Evolutionary conservation across 1,140 invertebrate species (phyloP).

Genomic region (Drosophila mayri): DNA sequence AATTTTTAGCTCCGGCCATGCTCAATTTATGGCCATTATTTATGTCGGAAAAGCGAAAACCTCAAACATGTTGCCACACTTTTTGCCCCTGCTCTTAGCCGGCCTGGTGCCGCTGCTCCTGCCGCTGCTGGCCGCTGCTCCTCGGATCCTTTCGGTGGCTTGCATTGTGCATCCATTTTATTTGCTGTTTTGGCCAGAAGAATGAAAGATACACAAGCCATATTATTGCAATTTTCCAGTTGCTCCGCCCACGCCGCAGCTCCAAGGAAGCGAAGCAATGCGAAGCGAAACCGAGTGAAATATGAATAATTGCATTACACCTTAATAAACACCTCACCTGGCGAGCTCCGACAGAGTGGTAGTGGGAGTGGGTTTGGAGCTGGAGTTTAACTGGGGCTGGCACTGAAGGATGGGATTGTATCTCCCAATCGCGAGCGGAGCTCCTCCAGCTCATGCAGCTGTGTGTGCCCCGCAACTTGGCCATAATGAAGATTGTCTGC

Average conservation of each 20-base stretch:
- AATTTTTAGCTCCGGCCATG: conserved; percentile 85
- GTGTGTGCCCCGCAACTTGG: conserved; percentile 70
- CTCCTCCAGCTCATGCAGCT: conserved; percentile 51
- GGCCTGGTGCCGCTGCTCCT: conserved; percentile 7
- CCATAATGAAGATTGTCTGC: conserved; percentile 84
- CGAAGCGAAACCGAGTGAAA: conserved; percentile 61
- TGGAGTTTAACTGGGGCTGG: conserved; percentile 21
- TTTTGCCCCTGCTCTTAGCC: conserved; percentile 48
- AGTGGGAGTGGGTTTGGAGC: conserved; percentile 35
- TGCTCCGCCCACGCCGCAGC: conserved; percentile 73
- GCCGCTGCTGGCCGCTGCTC: conserved; percentile 12
- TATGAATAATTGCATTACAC: conserved; percentile 84
- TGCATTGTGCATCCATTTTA: conserved; percentile 80
- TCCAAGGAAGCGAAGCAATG: conserved; percentile 28
- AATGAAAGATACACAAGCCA: conserved; percentile 70
- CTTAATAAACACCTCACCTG: conserved; percentile 83
- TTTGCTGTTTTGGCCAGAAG: conserved; percentile 53
- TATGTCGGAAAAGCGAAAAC: conserved; percentile 84
- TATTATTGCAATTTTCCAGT: conserved; percentile 84
- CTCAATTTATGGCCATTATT: conserved; percentile 85
- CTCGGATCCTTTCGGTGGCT: conserved; percentile 45
- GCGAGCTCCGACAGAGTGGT: conserved; percentile 34
- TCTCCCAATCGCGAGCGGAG: conserved; percentile 45
- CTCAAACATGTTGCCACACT: conserved; percentile 83
- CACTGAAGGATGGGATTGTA: conserved; percentile 25